Conservation (phyloP, 2,797 vertebrate genomes). For the Cirrhinus molitorella region DNA sequence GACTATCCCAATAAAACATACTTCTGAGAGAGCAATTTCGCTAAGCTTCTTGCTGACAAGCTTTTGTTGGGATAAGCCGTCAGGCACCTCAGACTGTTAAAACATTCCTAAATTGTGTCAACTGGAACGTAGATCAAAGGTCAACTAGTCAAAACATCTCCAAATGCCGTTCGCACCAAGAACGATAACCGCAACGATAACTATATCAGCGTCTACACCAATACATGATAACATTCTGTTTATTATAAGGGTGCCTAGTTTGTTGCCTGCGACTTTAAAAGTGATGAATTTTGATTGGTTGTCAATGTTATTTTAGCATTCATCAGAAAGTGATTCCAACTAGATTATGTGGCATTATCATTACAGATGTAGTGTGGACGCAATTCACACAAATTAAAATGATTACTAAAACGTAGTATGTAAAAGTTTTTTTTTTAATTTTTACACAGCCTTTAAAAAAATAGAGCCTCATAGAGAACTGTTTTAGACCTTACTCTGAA, state of each 20-base stretch:
- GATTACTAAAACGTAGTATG: not conserved
- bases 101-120: constrained; percentile 44
- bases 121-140: not conserved
- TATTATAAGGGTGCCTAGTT: not conserved
- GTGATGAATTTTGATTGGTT: not conserved
- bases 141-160: constrained; percentile 18
- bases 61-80: constrained; percentile 32
- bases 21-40: constrained; percentile 63
- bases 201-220: not conserved
- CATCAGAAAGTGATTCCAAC: not conserved
- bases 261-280: not conserved
- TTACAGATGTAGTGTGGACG: not conserved
- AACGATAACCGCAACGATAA: not conserved
- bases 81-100: constrained; percentile 30
- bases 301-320: not conserved
- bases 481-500: no score
- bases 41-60: constrained; percentile 24
- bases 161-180: constrained; percentile 1
- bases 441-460: no score
- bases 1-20: constrained; percentile 69
- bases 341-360: no score
- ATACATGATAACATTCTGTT: not conserved
- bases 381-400: not conserved
- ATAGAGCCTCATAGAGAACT: no score
- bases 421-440: no score